Evolutionary conservation across 2,113 vertebrate species (phyloP).

Genomic region (Scalopus aquaticus): DNA sequence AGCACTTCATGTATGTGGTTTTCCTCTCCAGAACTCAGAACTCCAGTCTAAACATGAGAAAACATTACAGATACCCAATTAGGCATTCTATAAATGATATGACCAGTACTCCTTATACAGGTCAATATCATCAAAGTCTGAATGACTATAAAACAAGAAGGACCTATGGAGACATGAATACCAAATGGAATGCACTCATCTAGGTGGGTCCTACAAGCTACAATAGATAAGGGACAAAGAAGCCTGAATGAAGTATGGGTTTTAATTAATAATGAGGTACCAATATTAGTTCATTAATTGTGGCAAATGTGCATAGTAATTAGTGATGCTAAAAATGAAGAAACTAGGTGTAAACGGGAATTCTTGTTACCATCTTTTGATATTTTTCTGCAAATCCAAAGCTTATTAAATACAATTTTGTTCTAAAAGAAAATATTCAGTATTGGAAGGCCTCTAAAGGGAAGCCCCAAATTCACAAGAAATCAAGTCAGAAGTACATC

Average conservation of each 20-base stretch:
- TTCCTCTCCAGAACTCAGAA: neutral
- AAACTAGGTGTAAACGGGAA: too few relatives aligned
- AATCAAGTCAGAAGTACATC: neutral
- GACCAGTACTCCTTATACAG: neutral
- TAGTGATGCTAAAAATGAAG: too few relatives aligned
- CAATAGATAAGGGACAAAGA: neutral
- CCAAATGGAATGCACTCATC: too few relatives aligned
- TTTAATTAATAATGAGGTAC: too few relatives aligned
- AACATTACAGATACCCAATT: neutral
- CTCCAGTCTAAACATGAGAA: neutral
- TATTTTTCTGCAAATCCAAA: neutral
- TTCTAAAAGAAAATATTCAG: neutral
- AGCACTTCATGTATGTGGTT: neutral
- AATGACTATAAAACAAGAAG: too few relatives aligned
- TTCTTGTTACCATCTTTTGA: too few relatives aligned
- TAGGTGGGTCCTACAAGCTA: neutral
- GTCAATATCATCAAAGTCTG: neutral
- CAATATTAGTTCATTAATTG: too few relatives aligned
- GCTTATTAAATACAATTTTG: neutral
- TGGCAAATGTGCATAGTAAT: too few relatives aligned
- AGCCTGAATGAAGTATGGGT: too few relatives aligned
- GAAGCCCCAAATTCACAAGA: neutral
- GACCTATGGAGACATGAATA: too few relatives aligned
- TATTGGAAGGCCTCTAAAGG: neutral
- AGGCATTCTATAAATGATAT: neutral